phyloP scores from a whole-genome alignment of 2,797 vertebrate species.

The Yasuhikotakia modesta region DNA sequence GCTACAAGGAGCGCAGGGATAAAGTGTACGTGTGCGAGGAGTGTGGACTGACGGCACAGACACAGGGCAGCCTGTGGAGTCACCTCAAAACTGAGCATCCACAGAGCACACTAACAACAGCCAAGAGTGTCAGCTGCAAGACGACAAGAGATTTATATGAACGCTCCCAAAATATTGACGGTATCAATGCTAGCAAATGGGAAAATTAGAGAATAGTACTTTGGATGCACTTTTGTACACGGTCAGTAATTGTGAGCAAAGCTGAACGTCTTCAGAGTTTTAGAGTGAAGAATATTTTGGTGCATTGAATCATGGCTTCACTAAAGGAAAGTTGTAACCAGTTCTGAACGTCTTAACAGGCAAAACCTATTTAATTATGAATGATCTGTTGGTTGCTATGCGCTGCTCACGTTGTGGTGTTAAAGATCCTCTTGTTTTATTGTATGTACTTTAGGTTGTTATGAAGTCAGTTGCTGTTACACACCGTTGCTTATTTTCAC shows the following conservation, averaged over 20 bases:
- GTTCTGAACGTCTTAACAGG: too few relatives aligned
- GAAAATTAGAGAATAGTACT: neutral
- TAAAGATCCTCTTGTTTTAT: too few relatives aligned
- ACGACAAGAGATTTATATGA: neutral
- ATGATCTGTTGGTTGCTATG: neutral
- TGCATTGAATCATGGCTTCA: neutral
- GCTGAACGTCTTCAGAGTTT: neutral
- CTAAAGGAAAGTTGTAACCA: neutral
- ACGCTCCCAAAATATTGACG: constrained; percentile 1
- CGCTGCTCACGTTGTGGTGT: neutral
- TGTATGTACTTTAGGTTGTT: neutral
- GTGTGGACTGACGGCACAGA: constrained; percentile 78
- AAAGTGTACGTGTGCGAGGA: constrained; percentile 85
- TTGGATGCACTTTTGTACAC: constrained; percentile 30
- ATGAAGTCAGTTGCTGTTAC: neutral
- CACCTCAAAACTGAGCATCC: constrained; percentile 76
- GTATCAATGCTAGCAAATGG: neutral
- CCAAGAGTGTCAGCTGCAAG: constrained; percentile 17
- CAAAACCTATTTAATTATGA: neutral
- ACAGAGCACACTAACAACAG: constrained; percentile 59
- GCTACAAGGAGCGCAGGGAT: constrained; percentile 82
- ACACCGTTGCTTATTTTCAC: neutral
- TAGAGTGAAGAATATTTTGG: neutral
- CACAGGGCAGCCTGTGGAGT: constrained; percentile 78
- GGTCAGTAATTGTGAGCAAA: neutral